phyloP scores from a whole-genome alignment of 2,888 invertebrate species.

The Pristionchus fissidentatus region DNA sequence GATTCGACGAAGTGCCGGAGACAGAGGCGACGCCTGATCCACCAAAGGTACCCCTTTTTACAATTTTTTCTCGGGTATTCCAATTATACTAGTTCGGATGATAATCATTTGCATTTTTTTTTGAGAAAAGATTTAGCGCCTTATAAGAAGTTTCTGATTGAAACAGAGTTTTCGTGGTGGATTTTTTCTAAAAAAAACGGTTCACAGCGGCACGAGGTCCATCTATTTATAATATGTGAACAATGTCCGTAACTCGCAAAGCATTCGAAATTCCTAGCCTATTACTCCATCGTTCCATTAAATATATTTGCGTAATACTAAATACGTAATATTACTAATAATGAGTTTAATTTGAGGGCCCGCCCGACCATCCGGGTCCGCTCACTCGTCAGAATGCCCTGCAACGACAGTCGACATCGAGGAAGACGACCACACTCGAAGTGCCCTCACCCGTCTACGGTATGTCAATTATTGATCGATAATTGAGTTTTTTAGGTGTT shows the following conservation, averaged over 20 bases:
- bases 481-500: background rate
- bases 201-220: too few species aligned
- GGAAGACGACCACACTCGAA: constrained; percentile 41
- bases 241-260: too few species aligned
- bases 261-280: too few species aligned
- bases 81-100: background rate
- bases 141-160: too few species aligned
- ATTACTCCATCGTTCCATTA: too few species aligned
- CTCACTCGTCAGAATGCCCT: constrained; percentile 43
- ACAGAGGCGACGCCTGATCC: background rate
- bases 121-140: too few species aligned
- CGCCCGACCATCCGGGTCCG: background rate
- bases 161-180: too few species aligned
- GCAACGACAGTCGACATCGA: constrained; percentile 25
- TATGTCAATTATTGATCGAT: background rate
- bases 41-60: background rate
- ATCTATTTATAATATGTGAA: too few species aligned
- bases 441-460: constrained; percentile 40
- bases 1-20: constrained; percentile 36
- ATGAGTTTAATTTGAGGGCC: constrained; percentile 2
- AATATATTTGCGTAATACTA: too few species aligned
- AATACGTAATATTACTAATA: too few species aligned
- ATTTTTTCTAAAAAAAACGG: too few species aligned
- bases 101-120: background rate
- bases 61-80: background rate